A percentile compares a stretch with the other conserved stretches of the same genome.
Evolutionary conservation across 2,888 invertebrate species (phyloP).

Genomic region (Prosopocoilus inquinatus): DNA sequence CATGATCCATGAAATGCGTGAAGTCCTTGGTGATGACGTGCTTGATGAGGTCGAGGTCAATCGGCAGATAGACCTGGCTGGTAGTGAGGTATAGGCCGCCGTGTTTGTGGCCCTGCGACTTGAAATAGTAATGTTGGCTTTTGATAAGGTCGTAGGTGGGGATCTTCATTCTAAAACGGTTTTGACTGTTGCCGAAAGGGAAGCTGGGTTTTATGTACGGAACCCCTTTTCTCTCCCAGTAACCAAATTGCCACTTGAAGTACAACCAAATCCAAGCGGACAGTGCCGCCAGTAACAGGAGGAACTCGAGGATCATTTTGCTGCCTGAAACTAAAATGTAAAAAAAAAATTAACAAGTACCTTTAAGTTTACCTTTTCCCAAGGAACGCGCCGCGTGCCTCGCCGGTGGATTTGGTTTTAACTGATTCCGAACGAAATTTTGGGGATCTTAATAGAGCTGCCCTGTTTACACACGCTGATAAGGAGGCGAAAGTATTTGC

Average conservation of each 20-base stretch:
- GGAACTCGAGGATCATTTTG: neutral
- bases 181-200: slow-evolving; percentile 9
- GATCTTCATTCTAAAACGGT: slow-evolving; percentile 1
- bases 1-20: slow-evolving; percentile 59
- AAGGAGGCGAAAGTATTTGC: no score
- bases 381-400: no score
- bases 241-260: neutral
- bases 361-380: no score
- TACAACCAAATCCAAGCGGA: slow-evolving; percentile 18
- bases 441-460: no score
- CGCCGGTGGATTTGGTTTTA: no score
- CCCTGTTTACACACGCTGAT: no score
- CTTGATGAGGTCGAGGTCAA: slow-evolving; percentile 25
- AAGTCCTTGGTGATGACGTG: slow-evolving; percentile 59
- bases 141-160: neutral
- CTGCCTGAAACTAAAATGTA: neutral
- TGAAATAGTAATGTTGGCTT: slow-evolving; percentile 47
- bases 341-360: no score
- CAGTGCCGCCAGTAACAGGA: neutral
- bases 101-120: slow-evolving; percentile 36
- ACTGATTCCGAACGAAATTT: no score
- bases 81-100: slow-evolving; percentile 47
- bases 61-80: slow-evolving; percentile 18
- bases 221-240: slow-evolving; percentile 11
- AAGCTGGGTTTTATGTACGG: slow-evolving; percentile 6